These are phyloP conservation scores for Lithophane leautieri DNA, from an alignment of 2,888 invertebrate genomes.

Conservation along the genomic window DNA sequence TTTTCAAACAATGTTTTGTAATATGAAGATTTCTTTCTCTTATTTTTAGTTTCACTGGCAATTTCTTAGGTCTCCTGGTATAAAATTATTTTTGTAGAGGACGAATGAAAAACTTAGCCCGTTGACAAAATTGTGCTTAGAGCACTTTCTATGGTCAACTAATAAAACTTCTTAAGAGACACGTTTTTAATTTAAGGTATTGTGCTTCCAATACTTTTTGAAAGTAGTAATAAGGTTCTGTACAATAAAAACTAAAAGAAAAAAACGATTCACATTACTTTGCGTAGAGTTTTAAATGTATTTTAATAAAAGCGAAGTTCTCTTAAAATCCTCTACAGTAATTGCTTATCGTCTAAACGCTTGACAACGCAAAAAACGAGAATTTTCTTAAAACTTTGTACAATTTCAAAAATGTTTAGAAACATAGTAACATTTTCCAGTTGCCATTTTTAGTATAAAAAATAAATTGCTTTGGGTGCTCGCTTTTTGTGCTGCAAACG, in stretches of 20 bases:
- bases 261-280: neutral
- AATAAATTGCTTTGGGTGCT: constrained; percentile 8
- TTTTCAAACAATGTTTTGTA: constrained; percentile 1
- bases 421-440: constrained; percentile 2
- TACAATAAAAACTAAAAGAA: neutral
- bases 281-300: neutral
- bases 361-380: constrained; percentile 12
- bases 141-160: neutral
- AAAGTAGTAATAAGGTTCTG: neutral
- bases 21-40: neutral
- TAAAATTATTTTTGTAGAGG: neutral
- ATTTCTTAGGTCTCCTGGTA: neutral
- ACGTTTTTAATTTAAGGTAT: neutral
- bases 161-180: neutral
- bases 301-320: neutral
- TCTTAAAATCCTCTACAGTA: neutral
- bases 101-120: neutral
- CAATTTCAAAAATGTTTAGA: neutral
- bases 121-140: neutral
- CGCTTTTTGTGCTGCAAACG: constrained; percentile 10
- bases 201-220: neutral
- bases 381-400: neutral
- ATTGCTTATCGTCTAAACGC: neutral
- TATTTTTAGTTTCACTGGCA: neutral
- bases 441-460: constrained; percentile 7